Conservation (phyloP, 92 coral and sea anemone species). For the Porites evermanni region DNA sequence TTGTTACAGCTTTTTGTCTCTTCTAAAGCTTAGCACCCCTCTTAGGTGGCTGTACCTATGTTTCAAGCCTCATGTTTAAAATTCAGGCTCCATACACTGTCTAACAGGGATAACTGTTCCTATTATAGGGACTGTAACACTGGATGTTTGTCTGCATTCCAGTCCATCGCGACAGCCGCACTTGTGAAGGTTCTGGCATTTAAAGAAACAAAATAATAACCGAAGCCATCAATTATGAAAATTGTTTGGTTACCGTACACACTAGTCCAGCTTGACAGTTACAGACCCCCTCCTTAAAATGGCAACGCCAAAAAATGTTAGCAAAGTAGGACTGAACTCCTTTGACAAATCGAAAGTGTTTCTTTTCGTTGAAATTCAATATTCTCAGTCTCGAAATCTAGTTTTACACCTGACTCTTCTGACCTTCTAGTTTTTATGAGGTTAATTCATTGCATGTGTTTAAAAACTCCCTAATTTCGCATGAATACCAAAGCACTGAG, state of each 20-base stretch:
- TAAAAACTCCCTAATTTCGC: no score
- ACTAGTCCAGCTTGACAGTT: constrained; percentile 58
- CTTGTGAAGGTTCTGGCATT: constrained; percentile 52
- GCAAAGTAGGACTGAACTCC: no score
- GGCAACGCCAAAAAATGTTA: no score
- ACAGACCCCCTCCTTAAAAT: constrained; percentile 39
- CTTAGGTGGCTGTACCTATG: not conserved
- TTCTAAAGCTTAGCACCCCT: not conserved
- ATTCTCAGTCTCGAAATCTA: no score
- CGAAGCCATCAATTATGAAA: no score
- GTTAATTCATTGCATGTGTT: no score
- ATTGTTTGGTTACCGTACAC: constrained; percentile 63
- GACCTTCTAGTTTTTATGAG: no score
- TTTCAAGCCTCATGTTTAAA: no score
- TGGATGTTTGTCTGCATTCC: constrained; percentile 51
- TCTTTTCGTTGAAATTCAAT: no score
- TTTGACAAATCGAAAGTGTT: no score
- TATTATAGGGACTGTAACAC: constrained; percentile 42
- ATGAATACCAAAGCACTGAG: no score
- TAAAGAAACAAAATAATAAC: not conserved
- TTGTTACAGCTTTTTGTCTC: not conserved
- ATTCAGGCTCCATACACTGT: constrained; percentile 56
- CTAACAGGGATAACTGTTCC: constrained; percentile 41
- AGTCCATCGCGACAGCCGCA: constrained; percentile 78
- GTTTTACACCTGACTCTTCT: no score